Evolutionary conservation across 2,888 invertebrate genomes (phyloP), one percentile per base, ranked within the genome.

Genomic region (Pogonocherus hispidulus): DNA sequence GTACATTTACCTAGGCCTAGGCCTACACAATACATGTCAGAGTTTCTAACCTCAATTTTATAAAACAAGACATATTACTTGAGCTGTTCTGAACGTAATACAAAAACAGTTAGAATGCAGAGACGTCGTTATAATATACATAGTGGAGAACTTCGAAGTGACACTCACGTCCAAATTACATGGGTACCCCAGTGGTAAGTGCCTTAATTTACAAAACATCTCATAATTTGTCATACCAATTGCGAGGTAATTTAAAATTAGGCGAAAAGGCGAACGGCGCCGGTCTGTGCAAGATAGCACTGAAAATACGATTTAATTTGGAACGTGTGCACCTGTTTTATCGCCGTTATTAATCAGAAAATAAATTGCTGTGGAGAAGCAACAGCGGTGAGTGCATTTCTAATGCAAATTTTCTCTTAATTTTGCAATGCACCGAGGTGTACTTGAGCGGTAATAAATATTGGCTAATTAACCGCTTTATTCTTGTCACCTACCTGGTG

Each of bases 271-370:
- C 62, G 57, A 62, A 64, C 46, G 60, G 64, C 64, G 65, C 55
- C 63, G 63, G 54, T 56, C 59, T 46, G 52, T 47, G 63, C 56
- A 35, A 56, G 63, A 63, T 51, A 62, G 72, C 74, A 76, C 75
- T 75, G 79, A 77, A 79, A 81, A 78, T 79, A 76, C 76, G 79
- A 78, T 82, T 80, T 80, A 81, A 81, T 82, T 78, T 81, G 75
- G 79, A 77, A 73, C 67, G 76, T 71, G 76, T 79, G 78, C 82
- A 82, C 82, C 81, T 82, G 82, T 80, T 82, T 79, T 79, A 81
- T 79, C 79, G 74, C 75, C 70, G 78, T 76, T 81, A 82, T 82
- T 82, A 82, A 82, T 82, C 80, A 81, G 79, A 73, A 79, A 80
- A 81, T 82, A 81, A 82, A 81, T 82, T 80, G 79, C 79, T 76